Percentiles rank a stretch among this genome's conserved stretches.
Evolutionary conservation across 2,888 invertebrate species (phyloP).

Genomic region (Synergus japonicus): DNA sequence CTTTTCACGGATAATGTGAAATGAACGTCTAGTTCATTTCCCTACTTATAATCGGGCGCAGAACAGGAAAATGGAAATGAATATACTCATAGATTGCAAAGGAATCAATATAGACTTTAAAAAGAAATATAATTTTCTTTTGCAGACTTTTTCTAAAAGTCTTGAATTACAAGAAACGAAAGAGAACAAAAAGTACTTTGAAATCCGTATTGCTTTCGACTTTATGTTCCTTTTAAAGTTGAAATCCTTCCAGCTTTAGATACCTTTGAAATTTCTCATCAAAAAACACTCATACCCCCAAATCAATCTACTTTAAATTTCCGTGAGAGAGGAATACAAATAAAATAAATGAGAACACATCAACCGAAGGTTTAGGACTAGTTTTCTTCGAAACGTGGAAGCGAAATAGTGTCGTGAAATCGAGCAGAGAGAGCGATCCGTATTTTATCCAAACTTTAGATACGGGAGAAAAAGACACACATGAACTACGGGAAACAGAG

Average conservation of each 20-base stretch:
- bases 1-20: background rate
- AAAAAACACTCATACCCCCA: background rate
- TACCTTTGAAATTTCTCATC: background rate
- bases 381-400: background rate
- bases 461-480: background rate
- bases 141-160: no score
- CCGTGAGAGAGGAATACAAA: background rate
- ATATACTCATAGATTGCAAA: no score
- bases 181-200: no score
- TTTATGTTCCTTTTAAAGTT: no score
- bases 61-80: no score
- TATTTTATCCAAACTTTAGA: conserved; percentile 8
- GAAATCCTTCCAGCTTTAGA: background rate
- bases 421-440: background rate
- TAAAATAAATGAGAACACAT: background rate
- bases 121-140: no score
- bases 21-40: no score
- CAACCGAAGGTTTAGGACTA: background rate
- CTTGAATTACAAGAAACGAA: no score
- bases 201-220: no score
- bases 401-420: conserved; percentile 23
- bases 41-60: no score
- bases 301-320: background rate
- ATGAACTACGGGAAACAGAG: background rate
- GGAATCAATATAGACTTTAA: no score